Conservation (phyloP, 2,113 vertebrate species). For the Craseonycteris thonglongyai region DNA sequence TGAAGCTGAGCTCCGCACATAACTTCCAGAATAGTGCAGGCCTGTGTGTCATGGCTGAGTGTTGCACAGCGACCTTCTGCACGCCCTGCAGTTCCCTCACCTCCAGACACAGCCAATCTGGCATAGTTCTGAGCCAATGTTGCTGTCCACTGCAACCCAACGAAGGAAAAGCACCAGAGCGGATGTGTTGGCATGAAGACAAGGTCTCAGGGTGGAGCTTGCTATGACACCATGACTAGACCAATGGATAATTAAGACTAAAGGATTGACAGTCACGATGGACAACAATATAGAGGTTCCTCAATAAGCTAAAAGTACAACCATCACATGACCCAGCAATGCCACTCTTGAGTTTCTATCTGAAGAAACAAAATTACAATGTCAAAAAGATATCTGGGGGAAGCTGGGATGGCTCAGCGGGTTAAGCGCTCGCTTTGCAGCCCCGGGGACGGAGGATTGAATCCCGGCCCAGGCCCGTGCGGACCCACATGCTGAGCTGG, state of each 20-base stretch:
- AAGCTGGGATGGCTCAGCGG: too few relatives aligned
- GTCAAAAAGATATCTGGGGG: background rate
- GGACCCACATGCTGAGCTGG: too few relatives aligned
- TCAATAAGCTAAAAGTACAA: background rate
- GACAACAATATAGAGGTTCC: background rate
- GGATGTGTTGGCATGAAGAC: fast-evolving
- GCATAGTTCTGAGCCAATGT: background rate
- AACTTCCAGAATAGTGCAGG: background rate
- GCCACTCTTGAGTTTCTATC: background rate
- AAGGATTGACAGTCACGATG: background rate
- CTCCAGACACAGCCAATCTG: fast-evolving
- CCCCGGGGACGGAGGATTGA: too few relatives aligned
- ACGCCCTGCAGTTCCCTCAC: too few relatives aligned
- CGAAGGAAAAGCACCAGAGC: background rate
- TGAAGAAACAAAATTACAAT: background rate
- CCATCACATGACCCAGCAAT: background rate
- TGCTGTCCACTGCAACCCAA: background rate
- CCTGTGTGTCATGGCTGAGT: background rate
- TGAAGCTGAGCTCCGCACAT: background rate
- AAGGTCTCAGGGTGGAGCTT: background rate
- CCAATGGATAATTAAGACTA: background rate
- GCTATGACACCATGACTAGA: background rate
- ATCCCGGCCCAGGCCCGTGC: too few relatives aligned
- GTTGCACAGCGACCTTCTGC: background rate
- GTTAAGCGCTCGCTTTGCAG: too few relatives aligned